Evolutionary conservation across 2,888 invertebrate species (phyloP), one percentile per base, ranked within the genome.

Genomic region (Dicranocentrus wangi): DNA sequence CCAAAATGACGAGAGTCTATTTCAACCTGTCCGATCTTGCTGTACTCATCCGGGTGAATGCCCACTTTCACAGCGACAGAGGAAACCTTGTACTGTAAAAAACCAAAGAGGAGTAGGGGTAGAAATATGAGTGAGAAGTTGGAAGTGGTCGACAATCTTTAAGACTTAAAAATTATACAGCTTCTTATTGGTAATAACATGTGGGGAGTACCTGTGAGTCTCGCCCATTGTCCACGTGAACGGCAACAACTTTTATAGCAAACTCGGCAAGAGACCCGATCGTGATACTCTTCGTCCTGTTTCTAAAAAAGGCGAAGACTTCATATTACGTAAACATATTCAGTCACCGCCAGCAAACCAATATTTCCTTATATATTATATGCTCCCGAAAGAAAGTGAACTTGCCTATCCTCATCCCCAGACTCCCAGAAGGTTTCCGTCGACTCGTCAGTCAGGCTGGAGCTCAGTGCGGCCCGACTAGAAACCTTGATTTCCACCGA

Each of bases 391-490:
- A n/a, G n/a, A n/a, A n/a, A n/a, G n/a, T n/a, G n/a, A 32, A 32
- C 32, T 32, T 51, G 68, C 82, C 82, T 88, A 89, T 99, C 98
- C 88, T 98, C 98, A 87, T 98, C 98, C 0, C 97, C 98, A 43
- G 97, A 97, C 90, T 99, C 99, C 99, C 99, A 99, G 90, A 99
- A 99, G 0, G 99, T 99, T 89, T 99, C 99, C 0, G 98, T 97
- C 3, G 96, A 96, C 87, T 94, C 94, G 88, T 99, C 99, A 0
- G 94, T 94, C 17, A 99, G 91, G 85, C 97, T 96, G 1, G 94
- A 94, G 2, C 96, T 93, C 96, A 99, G 97, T 7, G 96, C 97
- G 87, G 94, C 95, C 0, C 98, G 92, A 85, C 97, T 98, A 0
- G 98, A 98, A 0, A 96, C 96, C 85, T 94, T 94, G 63, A 97